Percentiles rank a stretch among this genome's conserved stretches.
Evolutionary conservation across 2,888 invertebrate species (phyloP).

Genomic region (Anorthoa munda): DNA sequence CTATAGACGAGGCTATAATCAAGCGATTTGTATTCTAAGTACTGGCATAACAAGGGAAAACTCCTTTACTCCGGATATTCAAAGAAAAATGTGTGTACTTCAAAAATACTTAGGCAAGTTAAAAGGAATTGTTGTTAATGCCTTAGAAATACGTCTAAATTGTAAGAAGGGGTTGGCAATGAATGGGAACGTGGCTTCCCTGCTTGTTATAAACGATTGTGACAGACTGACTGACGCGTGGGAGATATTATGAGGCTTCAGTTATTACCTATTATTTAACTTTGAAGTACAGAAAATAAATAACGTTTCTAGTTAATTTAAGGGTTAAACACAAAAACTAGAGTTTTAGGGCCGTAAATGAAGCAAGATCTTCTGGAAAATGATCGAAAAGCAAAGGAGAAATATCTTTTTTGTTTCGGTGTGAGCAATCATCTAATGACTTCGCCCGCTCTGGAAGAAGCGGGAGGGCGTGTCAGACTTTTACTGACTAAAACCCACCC

Average conservation of each 20-base stretch:
- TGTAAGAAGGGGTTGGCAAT: slow-evolving; percentile 30
- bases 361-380: neutral
- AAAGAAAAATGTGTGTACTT: slow-evolving; percentile 38
- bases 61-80: slow-evolving; percentile 13
- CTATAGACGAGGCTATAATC: slow-evolving; percentile 40
- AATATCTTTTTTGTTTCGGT: too few species aligned
- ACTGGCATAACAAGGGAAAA: slow-evolving; percentile 27
- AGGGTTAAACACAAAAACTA: neutral
- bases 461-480: too few species aligned
- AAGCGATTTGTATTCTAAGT: slow-evolving; percentile 54
- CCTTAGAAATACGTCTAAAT: slow-evolving; percentile 25
- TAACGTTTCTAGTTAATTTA: neutral
- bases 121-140: slow-evolving; percentile 15
- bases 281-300: slow-evolving; percentile 12
- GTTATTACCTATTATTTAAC: slow-evolving; percentile 38
- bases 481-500: too few species aligned
- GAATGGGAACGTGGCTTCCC: slow-evolving; percentile 48
- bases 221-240: slow-evolving; percentile 49
- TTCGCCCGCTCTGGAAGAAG: too few species aligned
- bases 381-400: neutral
- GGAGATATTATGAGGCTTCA: slow-evolving; percentile 46
- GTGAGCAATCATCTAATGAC: too few species aligned
- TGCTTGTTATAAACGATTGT: slow-evolving; percentile 47
- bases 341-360: neutral
- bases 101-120: slow-evolving; percentile 30